Base-by-base conservation (phyloP, 2,113 vertebrate species). In the Cyanoderma ruficeps region DNA sequence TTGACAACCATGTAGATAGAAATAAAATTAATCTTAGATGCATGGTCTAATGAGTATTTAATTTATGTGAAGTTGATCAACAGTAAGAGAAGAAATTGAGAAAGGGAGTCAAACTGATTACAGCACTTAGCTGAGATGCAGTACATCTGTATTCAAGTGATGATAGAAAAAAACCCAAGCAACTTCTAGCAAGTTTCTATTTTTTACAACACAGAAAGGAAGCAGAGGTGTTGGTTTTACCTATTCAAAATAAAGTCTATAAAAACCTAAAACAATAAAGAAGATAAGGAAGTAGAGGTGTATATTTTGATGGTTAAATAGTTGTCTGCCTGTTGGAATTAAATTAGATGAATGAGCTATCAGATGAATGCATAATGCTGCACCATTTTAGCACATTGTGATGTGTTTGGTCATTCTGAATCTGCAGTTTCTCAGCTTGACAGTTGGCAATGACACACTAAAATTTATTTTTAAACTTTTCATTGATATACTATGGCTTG, bases 41-140 rank as follows among this genome's bases (percentile, higher is more conserved):
- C 59, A 70, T 44, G 30, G 19, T 55, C 46, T 95, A 88, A 92
- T 83, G 63, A 93, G 39, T 83, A 70, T 92, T 83, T 95, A 93
- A 96, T 86, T 93, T 80, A 74, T 57, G 47, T 96, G 42, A 94
- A 92, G 83, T 35, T 92, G 63, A 90, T 94, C 90, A 94, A 93
- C 68, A 88, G 53, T 79, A 92, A 94, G 24, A 53, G 33, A 71
- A 92, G 55, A 83, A 88, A 74, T 80, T 67, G 55, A 70, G 82
- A 86, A 89, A 80, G 23, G 82, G 67, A 94, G 61, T 11, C 19
- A 84, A 64, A 85, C 44, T 85, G 87, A 83, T 96, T 87, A 68
- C 11, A 72, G 49, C 78, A 71, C 53, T 96, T 76, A 53, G 15
- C 46, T 76, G 23, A 41, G 42, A 57, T 83, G 60, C 39, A 76